These are phyloP conservation scores for Phymatocera aterrima DNA, from an alignment of 2,888 invertebrate genomes.

Conservation along the genomic window DNA sequence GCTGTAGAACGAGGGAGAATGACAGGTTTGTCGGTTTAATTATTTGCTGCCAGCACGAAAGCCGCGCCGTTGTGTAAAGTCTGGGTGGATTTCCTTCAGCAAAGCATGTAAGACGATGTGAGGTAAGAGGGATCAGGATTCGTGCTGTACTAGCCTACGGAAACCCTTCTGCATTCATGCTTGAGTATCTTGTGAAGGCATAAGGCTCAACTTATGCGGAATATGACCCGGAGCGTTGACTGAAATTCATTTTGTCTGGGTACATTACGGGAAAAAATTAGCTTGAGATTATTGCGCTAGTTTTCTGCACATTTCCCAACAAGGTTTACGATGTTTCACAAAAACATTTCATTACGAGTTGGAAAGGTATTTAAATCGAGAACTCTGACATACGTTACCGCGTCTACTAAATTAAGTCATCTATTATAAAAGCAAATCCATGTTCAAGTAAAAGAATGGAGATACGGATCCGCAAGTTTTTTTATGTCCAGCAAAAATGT, in stretches of 20 bases:
- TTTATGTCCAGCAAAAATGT: neutral
- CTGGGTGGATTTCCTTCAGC: constrained; percentile 11
- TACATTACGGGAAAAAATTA: neutral
- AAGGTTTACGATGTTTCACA: neutral
- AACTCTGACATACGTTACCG: too few species aligned
- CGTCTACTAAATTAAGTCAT: too few species aligned
- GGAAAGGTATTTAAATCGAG: too few species aligned
- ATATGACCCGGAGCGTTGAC: neutral
- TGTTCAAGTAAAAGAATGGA: too few species aligned
- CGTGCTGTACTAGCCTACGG: neutral
- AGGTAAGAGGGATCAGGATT: constrained; percentile 12
- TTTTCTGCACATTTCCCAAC: neutral
- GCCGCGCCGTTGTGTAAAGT: constrained; percentile 29
- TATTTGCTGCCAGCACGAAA: constrained; percentile 21
- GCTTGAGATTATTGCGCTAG: neutral
- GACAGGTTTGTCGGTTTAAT: constrained; percentile 25
- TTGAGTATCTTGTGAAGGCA: neutral
- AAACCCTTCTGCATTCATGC: constrained; percentile 9
- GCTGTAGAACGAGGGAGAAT: neutral
- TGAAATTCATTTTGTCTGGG: neutral
- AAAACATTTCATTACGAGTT: neutral
- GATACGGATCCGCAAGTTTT: too few species aligned
- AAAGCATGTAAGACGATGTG: constrained; percentile 11
- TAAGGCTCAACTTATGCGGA: neutral
- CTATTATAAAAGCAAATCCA: too few species aligned